Percentiles rank a stretch among this genome's conserved stretches.
Conservation (phyloP, 2,113 vertebrate species). For the Notiomystis cincta region DNA sequence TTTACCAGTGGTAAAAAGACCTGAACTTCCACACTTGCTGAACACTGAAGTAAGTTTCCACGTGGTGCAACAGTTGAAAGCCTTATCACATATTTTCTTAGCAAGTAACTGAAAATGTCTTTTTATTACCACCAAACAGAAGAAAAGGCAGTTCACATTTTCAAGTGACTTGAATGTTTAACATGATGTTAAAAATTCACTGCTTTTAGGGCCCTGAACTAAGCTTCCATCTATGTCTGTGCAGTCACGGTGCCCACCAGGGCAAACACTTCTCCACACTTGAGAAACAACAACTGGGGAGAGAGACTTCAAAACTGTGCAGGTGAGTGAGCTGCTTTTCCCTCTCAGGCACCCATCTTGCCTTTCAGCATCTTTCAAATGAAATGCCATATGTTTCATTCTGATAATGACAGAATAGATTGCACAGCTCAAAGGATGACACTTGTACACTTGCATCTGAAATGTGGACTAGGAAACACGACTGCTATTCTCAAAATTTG, state of each 20-base stretch:
- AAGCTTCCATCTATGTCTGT: not conserved
- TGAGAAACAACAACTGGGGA: not conserved
- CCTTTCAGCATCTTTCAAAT: not conserved
- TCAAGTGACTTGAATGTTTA: not conserved
- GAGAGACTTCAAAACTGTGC: not conserved
- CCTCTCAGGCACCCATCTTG: not conserved
- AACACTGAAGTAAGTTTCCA: not conserved
- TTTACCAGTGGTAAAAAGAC: not conserved
- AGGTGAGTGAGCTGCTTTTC: not conserved
- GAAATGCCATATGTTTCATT: not conserved
- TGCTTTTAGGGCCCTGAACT: not conserved
- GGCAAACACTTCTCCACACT: not conserved
- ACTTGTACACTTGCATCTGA: not conserved
- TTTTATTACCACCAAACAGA: not conserved
- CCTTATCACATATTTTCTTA: not conserved
- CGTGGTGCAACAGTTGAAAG: not conserved
- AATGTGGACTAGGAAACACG: not conserved
- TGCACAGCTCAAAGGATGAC: not conserved
- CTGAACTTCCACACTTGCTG: not conserved
- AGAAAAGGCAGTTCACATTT: not conserved
- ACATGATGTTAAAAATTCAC: not conserved
- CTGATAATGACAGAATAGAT: not conserved
- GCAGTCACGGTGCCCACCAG: rapidly evolving
- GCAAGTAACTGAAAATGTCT: not conserved
- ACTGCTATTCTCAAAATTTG: not conserved